A percentile compares a stretch with the other conserved stretches of the same genome.
phyloP scores from a whole-genome alignment of 2,888 invertebrate genomes.

The Scelioninae gen. 1 region DNA sequence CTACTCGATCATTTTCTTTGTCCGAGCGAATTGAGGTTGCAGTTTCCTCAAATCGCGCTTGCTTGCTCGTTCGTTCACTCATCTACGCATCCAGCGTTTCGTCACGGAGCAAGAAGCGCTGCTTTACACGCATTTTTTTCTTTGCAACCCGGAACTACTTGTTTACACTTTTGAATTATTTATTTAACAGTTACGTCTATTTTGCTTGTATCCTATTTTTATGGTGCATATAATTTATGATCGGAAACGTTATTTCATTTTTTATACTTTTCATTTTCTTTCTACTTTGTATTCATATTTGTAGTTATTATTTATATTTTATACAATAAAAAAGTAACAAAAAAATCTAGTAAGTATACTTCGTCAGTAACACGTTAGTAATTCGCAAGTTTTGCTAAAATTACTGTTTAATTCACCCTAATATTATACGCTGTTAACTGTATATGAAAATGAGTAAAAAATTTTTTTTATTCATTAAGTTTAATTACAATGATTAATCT shows the following conservation, averaged over 20 bases:
- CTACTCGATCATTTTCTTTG: too few relatives aligned
- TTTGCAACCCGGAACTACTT: constrained; percentile 52
- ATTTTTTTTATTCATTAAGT: too few relatives aligned
- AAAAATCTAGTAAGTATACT: too few relatives aligned
- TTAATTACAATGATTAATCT: too few relatives aligned
- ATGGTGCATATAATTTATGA: not conserved
- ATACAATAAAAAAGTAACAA: too few relatives aligned
- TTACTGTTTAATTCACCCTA: too few relatives aligned
- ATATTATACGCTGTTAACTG: too few relatives aligned
- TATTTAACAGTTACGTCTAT: constrained; percentile 8
- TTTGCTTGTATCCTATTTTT: not conserved
- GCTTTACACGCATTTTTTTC: constrained; percentile 23
- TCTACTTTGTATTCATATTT: too few relatives aligned
- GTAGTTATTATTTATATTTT: too few relatives aligned
- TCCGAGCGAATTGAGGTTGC: constrained; percentile 17
- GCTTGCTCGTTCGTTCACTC: not conserved
- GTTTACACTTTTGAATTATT: constrained; percentile 46
- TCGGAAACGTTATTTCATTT: not conserved
- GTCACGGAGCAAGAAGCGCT: constrained; percentile 14
- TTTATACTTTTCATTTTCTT: not conserved
- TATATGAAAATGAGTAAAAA: too few relatives aligned
- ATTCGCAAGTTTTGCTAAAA: too few relatives aligned
- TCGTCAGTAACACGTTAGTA: too few relatives aligned
- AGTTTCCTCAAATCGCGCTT: constrained; percentile 18
- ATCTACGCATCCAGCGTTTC: constrained; percentile 18